Base-by-base conservation (phyloP, 2,113 vertebrate genomes). In the Dunckerocampus dactyliophorus region DNA sequence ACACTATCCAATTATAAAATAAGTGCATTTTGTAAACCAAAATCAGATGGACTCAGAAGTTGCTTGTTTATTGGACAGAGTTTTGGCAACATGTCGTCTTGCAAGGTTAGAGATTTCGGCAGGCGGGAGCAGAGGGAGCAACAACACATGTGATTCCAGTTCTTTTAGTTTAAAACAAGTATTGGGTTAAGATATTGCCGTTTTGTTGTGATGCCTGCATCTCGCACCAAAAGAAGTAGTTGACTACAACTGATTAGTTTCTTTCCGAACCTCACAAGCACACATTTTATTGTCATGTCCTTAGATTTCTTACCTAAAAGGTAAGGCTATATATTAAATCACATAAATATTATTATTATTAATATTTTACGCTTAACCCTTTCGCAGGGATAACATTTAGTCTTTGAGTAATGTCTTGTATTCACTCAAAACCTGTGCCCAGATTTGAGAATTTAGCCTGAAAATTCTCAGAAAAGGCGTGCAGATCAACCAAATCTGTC, bases 11-110 rank as follows among this genome's bases (percentile, higher is more conserved):
- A 66, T 71, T 69, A 75, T 66, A 64, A 72, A 56, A 71, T 34
- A 73, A 67, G 64, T 13, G 17, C 48, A 63, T 48, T 67, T 77
- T 69, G 72, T 77, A 75, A 79, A 83, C 42, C 6, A 61, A 72
- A 81, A 43, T 77, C 62, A 67, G 71, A 77, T 71, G 64, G 66
- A 71, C 74, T 72, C 68, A 72, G 65, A 72, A 79, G 71, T 65
- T 67, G 74, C 78, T 65, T 75, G 61, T 75, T 76, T 77, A 67
- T 55, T 57, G 53, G 71, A 76, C 55, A 69, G 52, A 55, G 50
- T 63, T 74, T 64, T 76, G 67, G 69, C 69, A 71, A 74, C 20
- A 47, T 62, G 42, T 77, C 69, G 59, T 60, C 45, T 59, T 58
- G 17, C 20, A 58, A 60, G 61, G 66, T 74, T 62, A 78, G 19